Conservation (phyloP, 2,797 vertebrate genomes). For the Siniperca undulata region DNA sequence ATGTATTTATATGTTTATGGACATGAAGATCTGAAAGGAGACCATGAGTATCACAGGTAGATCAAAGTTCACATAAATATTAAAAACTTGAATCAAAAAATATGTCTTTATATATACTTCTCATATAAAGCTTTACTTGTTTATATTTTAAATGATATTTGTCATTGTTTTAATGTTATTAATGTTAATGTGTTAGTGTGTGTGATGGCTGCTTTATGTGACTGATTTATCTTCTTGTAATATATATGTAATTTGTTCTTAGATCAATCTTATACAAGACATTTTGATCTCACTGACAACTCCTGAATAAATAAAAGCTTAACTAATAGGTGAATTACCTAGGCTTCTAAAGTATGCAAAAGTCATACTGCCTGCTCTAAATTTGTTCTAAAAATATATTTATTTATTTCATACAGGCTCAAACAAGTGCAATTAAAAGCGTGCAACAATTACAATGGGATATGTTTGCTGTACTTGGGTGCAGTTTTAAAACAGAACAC, state of each 20-base stretch:
- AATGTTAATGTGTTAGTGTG: not conserved
- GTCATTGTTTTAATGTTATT: not conserved
- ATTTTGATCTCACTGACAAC: slow-evolving; percentile 1
- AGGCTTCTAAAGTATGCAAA: not conserved
- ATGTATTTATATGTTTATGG: not conserved
- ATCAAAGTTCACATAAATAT: not conserved
- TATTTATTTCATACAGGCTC: slow-evolving; percentile 3
- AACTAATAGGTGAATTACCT: not conserved
- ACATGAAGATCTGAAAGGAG: not conserved
- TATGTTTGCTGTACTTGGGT: not conserved
- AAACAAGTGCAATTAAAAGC: slow-evolving; percentile 14
- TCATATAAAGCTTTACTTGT: not conserved
- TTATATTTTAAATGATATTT: not conserved
- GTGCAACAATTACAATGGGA: not conserved
- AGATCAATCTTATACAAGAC: not conserved
- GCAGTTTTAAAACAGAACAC: slow-evolving; percentile 5
- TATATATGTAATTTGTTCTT: slow-evolving; percentile 3
- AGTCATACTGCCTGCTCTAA: not conserved
- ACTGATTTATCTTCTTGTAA: not conserved
- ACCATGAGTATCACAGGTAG: not conserved
- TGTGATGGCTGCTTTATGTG: not conserved
- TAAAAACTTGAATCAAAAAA: not conserved
- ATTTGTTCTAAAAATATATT: not conserved
- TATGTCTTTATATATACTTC: no score
- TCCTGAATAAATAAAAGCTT: slow-evolving; percentile 8